Conservation (phyloP, 1,140 invertebrate genomes). For the Drosophila pandora region DNA sequence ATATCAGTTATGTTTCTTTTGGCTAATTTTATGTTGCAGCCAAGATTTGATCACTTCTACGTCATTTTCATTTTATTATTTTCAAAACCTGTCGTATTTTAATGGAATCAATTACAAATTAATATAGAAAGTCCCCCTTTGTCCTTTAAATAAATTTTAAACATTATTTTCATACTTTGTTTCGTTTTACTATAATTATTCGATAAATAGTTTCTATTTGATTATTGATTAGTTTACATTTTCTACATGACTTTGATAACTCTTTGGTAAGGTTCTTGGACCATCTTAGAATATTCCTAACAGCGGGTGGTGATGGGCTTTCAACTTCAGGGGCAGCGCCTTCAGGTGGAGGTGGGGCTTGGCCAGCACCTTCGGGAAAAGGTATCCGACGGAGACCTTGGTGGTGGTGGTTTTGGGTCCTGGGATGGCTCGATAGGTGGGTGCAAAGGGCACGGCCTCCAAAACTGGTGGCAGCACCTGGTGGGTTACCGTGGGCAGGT, state of each 20-base stretch:
- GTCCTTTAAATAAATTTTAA: background rate
- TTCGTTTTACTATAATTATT: slow-evolving; percentile 29
- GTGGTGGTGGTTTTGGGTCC: slow-evolving; percentile 77
- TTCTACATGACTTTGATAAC: slow-evolving; percentile 22
- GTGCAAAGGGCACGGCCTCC: slow-evolving; percentile 61
- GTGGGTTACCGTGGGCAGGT: slow-evolving; percentile 43
- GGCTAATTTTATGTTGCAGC: slow-evolving; percentile 14
- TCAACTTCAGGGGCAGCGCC: slow-evolving; percentile 62
- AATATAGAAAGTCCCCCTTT: no score
- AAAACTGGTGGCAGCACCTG: slow-evolving; percentile 69
- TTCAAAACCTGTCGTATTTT: background rate
- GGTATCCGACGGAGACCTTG: slow-evolving; percentile 72
- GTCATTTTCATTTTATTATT: slow-evolving; percentile 9
- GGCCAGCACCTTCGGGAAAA: slow-evolving; percentile 63
- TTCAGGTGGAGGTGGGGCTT: slow-evolving; percentile 67
- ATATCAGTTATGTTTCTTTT: slow-evolving; percentile 28
- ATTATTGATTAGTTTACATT: slow-evolving; percentile 10
- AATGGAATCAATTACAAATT: no score
- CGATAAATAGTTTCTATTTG: slow-evolving; percentile 29
- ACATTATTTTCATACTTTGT: background rate
- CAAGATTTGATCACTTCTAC: slow-evolving; percentile 19
- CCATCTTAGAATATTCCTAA: slow-evolving; percentile 29
- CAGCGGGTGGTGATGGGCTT: slow-evolving; percentile 59
- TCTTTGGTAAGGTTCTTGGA: slow-evolving; percentile 36
- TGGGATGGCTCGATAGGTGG: slow-evolving; percentile 70